Conservation (phyloP, 2,113 vertebrate genomes). For the Gymnorhina tibicen region DNA sequence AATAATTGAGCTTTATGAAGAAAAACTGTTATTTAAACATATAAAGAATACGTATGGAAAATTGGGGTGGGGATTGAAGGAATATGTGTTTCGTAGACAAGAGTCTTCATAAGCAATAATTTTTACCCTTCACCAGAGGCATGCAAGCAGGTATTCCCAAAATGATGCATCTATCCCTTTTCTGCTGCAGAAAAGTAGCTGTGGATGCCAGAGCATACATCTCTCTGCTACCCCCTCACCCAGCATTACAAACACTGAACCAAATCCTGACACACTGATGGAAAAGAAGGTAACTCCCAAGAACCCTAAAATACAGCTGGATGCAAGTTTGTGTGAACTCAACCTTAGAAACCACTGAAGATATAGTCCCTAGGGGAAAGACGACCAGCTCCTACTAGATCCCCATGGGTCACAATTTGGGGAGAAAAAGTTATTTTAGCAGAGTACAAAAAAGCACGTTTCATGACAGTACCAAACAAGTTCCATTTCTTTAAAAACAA, state of each 20-base stretch:
- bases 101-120: neutral
- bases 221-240: neutral
- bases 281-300: fast-evolving
- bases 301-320: neutral
- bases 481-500: neutral
- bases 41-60: neutral
- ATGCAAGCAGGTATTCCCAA: neutral
- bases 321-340: neutral
- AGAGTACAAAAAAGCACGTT: neutral
- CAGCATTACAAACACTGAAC: neutral
- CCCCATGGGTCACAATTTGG: neutral
- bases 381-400: neutral
- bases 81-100: neutral
- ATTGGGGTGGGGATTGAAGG: neutral
- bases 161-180: neutral
- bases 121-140: neutral
- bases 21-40: neutral
- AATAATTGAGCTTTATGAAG: neutral
- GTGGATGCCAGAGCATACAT: neutral
- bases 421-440: neutral
- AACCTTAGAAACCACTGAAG: neutral
- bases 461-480: neutral
- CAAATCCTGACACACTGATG: neutral
- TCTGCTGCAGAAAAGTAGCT: neutral
- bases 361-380: neutral